Base-by-base conservation (phyloP, 2,888 invertebrate genomes). In the Argyra leucocephala region DNA sequence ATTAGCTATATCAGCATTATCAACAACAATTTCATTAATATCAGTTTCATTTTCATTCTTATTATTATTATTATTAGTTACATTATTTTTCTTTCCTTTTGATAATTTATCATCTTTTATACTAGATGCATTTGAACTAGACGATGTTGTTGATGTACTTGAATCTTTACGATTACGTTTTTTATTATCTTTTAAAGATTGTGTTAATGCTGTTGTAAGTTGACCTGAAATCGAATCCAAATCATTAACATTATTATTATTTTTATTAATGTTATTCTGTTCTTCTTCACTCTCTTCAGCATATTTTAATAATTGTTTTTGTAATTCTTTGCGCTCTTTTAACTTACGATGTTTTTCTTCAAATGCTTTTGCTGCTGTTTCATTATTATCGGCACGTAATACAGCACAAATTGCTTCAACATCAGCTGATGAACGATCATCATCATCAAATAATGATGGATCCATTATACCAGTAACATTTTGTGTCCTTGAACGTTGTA, bases 241-340 rank as follows among this genome's bases (percentile, higher is more conserved):
- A 31, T 7, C 31, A 7, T 31, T 31, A 31, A 7, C 31, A 48
- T 31, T 31, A 7, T 26, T 26, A 31, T 31, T 31, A 31, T 31
- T 31, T 18, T 31, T 31, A 7, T 26, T 26, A 31, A 10, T 31
- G 12, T 31, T 31, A 31, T 48, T 48, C 18, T 18, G 5, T 59
- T 12, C 66, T 31, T 69, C 78, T 24, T 84, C 81, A 22, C 85
- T 85, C 73, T 89, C 89, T 72, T 90, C 89, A 36, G 90, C 87
- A 76, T 92, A 92, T 76, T 91, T 92, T 82, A 88, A 84, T 68
- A 91, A 90, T 67, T 93, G 81, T 72, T 88, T 87, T 76, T 90
- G 89, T 67, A 91, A 90, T 75, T 93, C 92, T 75, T 90, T 91
- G 15, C 92, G 84, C 73, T 89, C 92, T 74, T 91, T 91, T 57